A percentile compares a stretch with the other conserved stretches of the same genome.
Conservation (phyloP, 2,888 invertebrate genomes). For the Coecobrya sp. region DNA sequence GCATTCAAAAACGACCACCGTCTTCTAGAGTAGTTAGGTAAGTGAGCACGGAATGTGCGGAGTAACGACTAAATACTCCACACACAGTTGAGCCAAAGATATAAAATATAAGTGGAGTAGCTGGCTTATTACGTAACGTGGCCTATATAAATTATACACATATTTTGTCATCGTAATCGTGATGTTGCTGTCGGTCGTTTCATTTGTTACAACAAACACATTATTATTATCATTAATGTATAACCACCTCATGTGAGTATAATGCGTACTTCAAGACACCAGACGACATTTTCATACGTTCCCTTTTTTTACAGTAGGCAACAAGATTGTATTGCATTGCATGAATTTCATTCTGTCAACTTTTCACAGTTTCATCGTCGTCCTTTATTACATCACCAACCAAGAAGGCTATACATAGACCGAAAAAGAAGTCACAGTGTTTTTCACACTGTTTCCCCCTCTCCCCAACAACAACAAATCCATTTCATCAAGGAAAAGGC, state of each 20-base stretch:
- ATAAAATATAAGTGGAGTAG: neutral
- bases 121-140: conserved; percentile 14
- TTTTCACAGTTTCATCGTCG: conserved; percentile 8
- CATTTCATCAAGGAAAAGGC: conserved; percentile 28
- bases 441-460: conserved; percentile 12
- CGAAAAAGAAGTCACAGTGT: conserved; percentile 3
- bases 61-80: neutral
- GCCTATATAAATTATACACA: conserved; percentile 36
- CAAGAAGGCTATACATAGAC: neutral
- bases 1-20: neutral
- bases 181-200: neutral
- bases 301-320: conserved; percentile 21
- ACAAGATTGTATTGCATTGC: conserved; percentile 35
- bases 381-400: neutral
- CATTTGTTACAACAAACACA: conserved; percentile 22
- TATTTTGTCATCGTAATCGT: conserved; percentile 31
- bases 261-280: neutral
- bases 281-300: conserved; percentile 27
- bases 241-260: neutral
- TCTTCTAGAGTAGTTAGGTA: conserved; percentile 17
- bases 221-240: conserved; percentile 32
- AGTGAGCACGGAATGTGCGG: neutral
- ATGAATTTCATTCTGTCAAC: conserved; percentile 46
- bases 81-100: conserved; percentile 16
- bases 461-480: neutral